Percentiles rank a stretch among this genome's conserved stretches.
Conservation (phyloP, 2,888 invertebrate species). For the Andrena camellia region DNA sequence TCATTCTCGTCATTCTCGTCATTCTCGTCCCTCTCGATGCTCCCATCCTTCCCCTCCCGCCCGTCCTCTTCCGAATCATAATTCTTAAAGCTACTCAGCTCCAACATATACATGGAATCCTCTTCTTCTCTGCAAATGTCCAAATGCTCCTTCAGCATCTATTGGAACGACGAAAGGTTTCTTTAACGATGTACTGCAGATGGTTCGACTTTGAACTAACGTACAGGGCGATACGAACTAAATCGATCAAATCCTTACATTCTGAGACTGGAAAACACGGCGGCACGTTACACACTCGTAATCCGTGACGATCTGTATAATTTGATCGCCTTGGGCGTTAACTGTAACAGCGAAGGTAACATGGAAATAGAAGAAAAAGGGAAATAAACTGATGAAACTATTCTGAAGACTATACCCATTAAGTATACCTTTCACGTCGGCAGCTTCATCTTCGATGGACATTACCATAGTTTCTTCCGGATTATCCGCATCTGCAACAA, state of each 20-base stretch:
- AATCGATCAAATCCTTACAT: conserved; percentile 68
- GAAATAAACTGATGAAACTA: background rate
- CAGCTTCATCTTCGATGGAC: conserved; percentile 39
- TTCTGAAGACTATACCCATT: background rate
- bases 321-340: conserved; percentile 74
- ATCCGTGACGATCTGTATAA: conserved; percentile 79
- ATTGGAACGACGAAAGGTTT: conserved; percentile 19
- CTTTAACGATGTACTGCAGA: background rate
- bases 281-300: conserved; percentile 83
- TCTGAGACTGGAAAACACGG: conserved; percentile 80
- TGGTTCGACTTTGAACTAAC: background rate
- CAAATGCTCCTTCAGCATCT: conserved; percentile 82
- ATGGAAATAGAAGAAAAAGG: conserved; percentile 15
- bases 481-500: conserved; percentile 43
- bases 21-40: too few relatives aligned
- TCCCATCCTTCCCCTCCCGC: too few relatives aligned
- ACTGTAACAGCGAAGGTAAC: conserved; percentile 67
- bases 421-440: conserved; percentile 52
- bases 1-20: too few relatives aligned
- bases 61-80: conserved; percentile 80
- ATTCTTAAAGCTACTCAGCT: conserved; percentile 75
- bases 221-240: conserved; percentile 7
- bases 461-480: conserved; percentile 48
- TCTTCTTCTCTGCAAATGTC: conserved; percentile 83
- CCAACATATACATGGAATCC: conserved; percentile 77